phyloP scores from a whole-genome alignment of 1,140 invertebrate species.

The Caenorhabditis briggsae region DNA sequence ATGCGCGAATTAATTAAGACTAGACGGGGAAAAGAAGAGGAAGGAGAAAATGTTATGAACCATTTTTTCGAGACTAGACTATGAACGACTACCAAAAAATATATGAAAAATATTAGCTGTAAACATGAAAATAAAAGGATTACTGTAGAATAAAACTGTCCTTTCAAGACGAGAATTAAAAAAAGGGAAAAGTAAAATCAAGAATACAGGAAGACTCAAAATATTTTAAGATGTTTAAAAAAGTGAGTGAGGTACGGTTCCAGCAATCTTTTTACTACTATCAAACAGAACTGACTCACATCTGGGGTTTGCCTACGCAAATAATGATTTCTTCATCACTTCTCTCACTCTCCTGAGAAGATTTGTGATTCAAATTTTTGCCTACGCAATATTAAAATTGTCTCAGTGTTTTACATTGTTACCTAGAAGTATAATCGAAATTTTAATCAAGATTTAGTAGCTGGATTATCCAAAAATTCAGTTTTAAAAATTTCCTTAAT shows the following conservation, averaged over 20 bases:
- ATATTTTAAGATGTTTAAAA: background rate
- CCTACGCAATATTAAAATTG: background rate
- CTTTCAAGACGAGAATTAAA: no score
- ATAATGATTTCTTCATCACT: conserved; percentile 27
- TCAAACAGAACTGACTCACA: conserved; percentile 34
- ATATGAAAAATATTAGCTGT: no score
- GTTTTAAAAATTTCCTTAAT: no score
- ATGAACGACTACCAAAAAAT: background rate
- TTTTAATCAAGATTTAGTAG: no score
- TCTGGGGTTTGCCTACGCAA: conserved; percentile 18
- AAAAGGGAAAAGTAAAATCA: background rate
- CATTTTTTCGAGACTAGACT: background rate
- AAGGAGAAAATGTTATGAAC: background rate
- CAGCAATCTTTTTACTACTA: background rate
- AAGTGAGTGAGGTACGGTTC: conserved; percentile 2
- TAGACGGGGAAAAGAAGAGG: background rate
- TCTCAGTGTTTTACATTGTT: no score
- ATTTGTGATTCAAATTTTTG: conserved; percentile 13
- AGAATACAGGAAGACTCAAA: background rate
- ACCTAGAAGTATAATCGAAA: no score
- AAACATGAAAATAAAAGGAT: no score
- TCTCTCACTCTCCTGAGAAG: background rate
- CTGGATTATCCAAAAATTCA: no score
- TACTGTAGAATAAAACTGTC: no score
- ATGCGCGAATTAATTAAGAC: conserved; percentile 30